Evolutionary conservation across 92 coral and sea anemone species (phyloP), one percentile per base, ranked within the genome.

Genomic region (Hydrozoanthus gracilis): DNA sequence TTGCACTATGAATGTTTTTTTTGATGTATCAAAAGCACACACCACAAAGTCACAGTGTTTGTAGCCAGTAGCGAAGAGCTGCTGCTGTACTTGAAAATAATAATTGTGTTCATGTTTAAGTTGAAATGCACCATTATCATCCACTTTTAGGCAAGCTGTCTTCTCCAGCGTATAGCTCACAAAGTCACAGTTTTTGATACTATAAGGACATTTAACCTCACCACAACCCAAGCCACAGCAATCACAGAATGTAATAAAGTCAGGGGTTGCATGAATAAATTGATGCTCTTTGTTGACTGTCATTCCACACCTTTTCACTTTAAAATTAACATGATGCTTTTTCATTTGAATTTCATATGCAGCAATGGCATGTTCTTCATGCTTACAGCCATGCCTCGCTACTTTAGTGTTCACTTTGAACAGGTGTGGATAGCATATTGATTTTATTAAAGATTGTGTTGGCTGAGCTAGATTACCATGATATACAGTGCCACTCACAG

Each of bases 141-240:
- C 35, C 35, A 27, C 35, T 27, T 27, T 27, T 27, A 27, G 35
- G 35, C 35, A 27, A 27, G 35, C 35, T 27, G 35, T 27, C 35
- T 27, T 27, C 35, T 27, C 2, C 35, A 0, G 35, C 2, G 82
- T 77, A 84, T 88, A 92, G 18, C 78, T 73, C 6, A 86, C 86
- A 84, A 92, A 92, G 68, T 84, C 84, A 17, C 79, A 12, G 46
- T 87, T 75, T 61, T 55, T 78, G 18, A 88, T 50, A 48, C 65
- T 61, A 44, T 66, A 39, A 48, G 94, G 96, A 67, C 89, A 82
- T 84, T 91, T 91, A 4, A 91, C 96, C 54, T 93, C 96, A 2
- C 92, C 92, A 62, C 96, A 93, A 2, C 97, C 94, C 47, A 73
- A 50, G 0, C 94, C 94, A 87, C 97, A 91, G 55, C 93, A 93